phyloP scores from a whole-genome alignment of 2,888 invertebrate genomes.

The Aquatica leii region DNA sequence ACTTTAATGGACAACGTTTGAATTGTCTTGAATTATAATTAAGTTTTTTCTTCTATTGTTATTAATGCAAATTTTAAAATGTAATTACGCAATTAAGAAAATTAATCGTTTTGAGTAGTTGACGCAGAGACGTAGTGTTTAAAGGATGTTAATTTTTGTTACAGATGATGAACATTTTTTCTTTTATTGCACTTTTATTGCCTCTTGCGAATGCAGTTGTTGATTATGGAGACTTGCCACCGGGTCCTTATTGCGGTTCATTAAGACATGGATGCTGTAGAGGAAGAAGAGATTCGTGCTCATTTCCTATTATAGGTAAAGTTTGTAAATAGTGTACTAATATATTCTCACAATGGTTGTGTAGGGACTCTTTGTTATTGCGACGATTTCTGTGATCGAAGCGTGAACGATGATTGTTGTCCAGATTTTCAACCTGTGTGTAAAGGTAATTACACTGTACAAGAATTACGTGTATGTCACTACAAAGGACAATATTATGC shows the following conservation, averaged over 20 bases:
- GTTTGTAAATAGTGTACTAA: neutral
- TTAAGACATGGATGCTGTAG: conserved; percentile 71
- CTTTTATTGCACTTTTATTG: too few relatives aligned
- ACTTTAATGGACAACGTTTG: too few relatives aligned
- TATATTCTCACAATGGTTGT: neutral
- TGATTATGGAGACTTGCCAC: conserved; percentile 60
- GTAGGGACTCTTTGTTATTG: conserved; percentile 91
- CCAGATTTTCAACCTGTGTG: conserved; percentile 88
- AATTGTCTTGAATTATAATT: too few relatives aligned
- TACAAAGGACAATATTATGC: conserved; percentile 64
- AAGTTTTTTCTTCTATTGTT: too few relatives aligned
- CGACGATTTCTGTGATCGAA: conserved; percentile 88
- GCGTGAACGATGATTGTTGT: conserved; percentile 83
- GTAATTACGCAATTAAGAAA: too few relatives aligned
- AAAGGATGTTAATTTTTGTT: conserved; percentile 19
- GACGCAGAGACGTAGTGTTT: too few relatives aligned
- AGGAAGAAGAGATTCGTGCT: conserved; percentile 81
- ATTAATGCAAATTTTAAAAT: too few relatives aligned
- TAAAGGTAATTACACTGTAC: conserved; percentile 59
- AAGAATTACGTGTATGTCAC: conserved; percentile 60
- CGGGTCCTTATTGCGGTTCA: conserved; percentile 68
- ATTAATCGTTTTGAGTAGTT: too few relatives aligned
- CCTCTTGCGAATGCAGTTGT: conserved; percentile 10
- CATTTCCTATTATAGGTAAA: conserved; percentile 77
- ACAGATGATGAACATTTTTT: conserved; percentile 28